A percentile compares a stretch with the other conserved stretches of the same genome.
These are phyloP conservation scores for Drosophila paracracens DNA, from an alignment of 2,888 invertebrate genomes.

Conservation along the genomic window DNA sequence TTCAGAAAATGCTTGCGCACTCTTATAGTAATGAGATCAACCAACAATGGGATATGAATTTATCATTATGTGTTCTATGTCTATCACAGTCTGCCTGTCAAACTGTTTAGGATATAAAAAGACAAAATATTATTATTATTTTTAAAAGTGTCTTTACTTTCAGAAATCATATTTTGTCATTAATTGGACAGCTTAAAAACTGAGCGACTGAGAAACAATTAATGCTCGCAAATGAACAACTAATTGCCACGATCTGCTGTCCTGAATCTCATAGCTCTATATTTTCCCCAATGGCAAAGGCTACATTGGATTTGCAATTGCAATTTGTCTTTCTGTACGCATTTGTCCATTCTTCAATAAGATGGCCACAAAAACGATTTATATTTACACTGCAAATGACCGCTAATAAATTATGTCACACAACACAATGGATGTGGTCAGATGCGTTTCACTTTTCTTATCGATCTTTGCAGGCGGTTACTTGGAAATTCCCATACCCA, in stretches of 20 bases:
- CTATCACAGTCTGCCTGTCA: not conserved
- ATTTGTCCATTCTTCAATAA: not conserved
- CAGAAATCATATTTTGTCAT: not conserved
- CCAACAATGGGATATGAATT: not conserved
- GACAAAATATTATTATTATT: not conserved
- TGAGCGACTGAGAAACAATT: slow-evolving; percentile 34
- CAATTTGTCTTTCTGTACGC: not conserved
- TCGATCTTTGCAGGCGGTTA: not conserved
- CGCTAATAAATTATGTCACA: not conserved
- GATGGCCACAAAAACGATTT: not conserved
- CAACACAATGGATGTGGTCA: not conserved
- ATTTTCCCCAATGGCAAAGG: not conserved
- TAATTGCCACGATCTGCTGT: slow-evolving; percentile 49
- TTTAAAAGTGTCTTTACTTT: slow-evolving; percentile 4
- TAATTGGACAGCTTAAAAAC: not conserved
- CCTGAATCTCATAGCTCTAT: not conserved
- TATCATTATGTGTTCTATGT: not conserved
- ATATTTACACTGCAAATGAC: not conserved
- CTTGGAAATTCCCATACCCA: not conserved
- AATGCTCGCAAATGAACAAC: slow-evolving; percentile 42
- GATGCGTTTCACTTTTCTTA: not conserved
- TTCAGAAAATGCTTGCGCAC: not conserved
- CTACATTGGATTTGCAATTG: not conserved
- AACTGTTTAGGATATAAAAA: not conserved
- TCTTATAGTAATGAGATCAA: not conserved